Conservation (phyloP, 2,113 vertebrate species). For the Aythya baeri region DNA sequence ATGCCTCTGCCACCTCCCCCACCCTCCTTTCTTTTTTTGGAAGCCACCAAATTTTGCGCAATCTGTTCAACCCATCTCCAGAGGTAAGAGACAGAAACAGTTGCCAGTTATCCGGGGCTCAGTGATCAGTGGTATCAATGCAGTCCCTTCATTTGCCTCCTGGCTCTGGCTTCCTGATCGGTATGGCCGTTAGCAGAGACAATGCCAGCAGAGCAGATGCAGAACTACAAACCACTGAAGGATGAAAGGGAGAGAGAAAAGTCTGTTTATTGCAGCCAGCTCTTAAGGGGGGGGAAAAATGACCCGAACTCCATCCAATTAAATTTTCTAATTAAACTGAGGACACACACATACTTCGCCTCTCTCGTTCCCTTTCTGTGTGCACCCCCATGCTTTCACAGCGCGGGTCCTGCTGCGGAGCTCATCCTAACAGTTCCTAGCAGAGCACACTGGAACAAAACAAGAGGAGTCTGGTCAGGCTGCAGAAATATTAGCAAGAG, state of each 20-base stretch:
- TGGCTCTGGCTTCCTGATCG: slow-evolving; percentile 55
- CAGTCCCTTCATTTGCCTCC: slow-evolving; percentile 58
- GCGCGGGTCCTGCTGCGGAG: not conserved
- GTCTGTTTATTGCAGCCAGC: slow-evolving; percentile 74
- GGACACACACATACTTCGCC: slow-evolving; percentile 49
- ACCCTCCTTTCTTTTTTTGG: not conserved
- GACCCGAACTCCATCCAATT: slow-evolving; percentile 67
- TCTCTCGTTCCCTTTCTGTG: not conserved
- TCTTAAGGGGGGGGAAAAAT: slow-evolving; percentile 28
- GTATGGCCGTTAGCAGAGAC: slow-evolving; percentile 57
- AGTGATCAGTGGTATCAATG: slow-evolving; percentile 19
- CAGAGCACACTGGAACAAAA: not conserved
- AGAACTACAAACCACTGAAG: slow-evolving; percentile 67
- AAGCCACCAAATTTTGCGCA: slow-evolving; percentile 56
- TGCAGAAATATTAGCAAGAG: not conserved
- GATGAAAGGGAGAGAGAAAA: slow-evolving; percentile 72
- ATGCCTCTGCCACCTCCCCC: not conserved
- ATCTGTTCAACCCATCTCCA: slow-evolving; percentile 55
- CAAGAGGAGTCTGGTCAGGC: not conserved
- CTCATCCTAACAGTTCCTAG: not conserved
- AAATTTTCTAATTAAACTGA: slow-evolving; percentile 74
- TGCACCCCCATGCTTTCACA: not conserved
- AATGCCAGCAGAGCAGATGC: slow-evolving; percentile 73
- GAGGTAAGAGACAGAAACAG: slow-evolving; percentile 49
- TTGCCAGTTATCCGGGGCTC: slow-evolving; percentile 35